Conservation (phyloP, 2,113 vertebrate genomes). For the Larimichthys polyactis region DNA sequence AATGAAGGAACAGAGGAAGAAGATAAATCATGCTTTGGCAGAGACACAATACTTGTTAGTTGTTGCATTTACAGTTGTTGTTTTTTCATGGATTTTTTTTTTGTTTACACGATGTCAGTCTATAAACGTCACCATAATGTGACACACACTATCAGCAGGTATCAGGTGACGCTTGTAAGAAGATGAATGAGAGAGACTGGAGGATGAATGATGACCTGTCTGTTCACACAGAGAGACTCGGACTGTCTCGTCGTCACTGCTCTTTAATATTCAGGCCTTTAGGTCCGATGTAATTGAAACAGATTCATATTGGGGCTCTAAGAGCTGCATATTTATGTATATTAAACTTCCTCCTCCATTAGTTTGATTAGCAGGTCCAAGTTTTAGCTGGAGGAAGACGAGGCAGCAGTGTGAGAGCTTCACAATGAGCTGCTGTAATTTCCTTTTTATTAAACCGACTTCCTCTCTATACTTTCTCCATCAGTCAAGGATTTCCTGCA, state of each 20-base stretch:
- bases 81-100: too few species aligned
- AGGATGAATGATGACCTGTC: slow-evolving; percentile 22
- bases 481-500: too few species aligned
- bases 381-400: too few species aligned
- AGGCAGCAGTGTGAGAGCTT: too few species aligned
- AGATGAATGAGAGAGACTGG: slow-evolving; percentile 10
- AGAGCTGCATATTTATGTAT: background rate
- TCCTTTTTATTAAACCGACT: too few species aligned
- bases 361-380: slow-evolving; percentile 13
- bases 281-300: background rate
- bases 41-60: too few species aligned
- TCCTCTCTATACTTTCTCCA: too few species aligned
- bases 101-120: background rate
- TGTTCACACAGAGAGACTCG: background rate
- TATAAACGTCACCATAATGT: background rate
- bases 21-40: too few species aligned
- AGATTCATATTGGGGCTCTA: background rate
- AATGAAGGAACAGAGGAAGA: too few species aligned
- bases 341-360: slow-evolving; percentile 22
- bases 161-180: background rate
- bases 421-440: too few species aligned
- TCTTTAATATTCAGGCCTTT: slow-evolving; percentile 16
- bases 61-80: too few species aligned
- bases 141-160: background rate
- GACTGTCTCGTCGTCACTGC: background rate